These are phyloP conservation scores for Eupsilia transversa DNA, from an alignment of 2,888 invertebrate species.

Conservation along the genomic window DNA sequence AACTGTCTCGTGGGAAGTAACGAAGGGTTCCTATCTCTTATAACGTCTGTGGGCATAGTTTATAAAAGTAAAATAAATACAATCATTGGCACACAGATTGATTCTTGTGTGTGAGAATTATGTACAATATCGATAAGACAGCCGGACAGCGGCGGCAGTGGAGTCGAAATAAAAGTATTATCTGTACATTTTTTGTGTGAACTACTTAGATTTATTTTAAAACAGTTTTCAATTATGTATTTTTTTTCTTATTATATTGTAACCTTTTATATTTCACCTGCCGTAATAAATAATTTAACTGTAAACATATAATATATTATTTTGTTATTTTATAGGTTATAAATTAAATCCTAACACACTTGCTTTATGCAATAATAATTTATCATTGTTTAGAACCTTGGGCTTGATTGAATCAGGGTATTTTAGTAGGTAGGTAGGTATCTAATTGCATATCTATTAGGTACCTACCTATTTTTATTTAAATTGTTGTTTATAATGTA, in stretches of 20 bases:
- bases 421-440: neutral
- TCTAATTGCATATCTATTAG: too few species aligned
- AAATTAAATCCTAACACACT: neutral
- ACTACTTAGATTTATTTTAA: neutral
- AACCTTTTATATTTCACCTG: neutral
- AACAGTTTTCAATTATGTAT: neutral
- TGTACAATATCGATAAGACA: conserved; percentile 60
- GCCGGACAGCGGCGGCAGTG: conserved; percentile 29
- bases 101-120: conserved; percentile 23
- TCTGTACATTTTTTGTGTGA: neutral
- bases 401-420: neutral
- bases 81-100: conserved; percentile 28
- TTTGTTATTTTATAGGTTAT: neutral
- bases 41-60: neutral
- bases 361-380: neutral
- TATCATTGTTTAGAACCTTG: conserved; percentile 16
- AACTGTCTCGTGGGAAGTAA: conserved; percentile 20
- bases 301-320: too few species aligned
- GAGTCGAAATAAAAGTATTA: conserved; percentile 19
- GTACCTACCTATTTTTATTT: neutral
- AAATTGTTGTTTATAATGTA: neutral
- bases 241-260: neutral
- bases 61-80: conserved; percentile 36
- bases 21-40: conserved; percentile 5
- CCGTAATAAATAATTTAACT: neutral